Percentiles rank a stretch among this genome's conserved stretches.
Conservation (phyloP, 2,797 vertebrate genomes). For the Huso huso region DNA sequence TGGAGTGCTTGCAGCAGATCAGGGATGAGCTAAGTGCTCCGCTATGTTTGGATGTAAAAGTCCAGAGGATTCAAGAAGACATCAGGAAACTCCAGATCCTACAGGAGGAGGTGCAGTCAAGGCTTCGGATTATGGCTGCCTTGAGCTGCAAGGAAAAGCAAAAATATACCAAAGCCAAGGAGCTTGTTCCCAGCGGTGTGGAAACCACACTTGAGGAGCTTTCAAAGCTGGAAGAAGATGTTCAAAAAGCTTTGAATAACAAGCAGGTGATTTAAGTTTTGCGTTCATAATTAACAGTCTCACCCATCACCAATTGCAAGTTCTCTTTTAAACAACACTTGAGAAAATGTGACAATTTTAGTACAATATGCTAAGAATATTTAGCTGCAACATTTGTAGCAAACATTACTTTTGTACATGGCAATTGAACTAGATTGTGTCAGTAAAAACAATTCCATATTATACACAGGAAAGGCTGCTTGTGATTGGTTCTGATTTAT, state of each 20-base stretch:
- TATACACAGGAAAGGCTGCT: too few species aligned
- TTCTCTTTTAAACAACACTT: too few species aligned
- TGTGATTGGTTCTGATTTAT: too few species aligned
- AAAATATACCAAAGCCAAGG: conserved; percentile 76
- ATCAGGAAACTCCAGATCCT: conserved; percentile 91
- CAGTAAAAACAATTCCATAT: too few species aligned
- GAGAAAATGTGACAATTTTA: too few species aligned
- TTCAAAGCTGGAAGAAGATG: conserved; percentile 71
- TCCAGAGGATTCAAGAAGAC: conserved; percentile 89
- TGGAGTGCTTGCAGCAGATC: conserved; percentile 82
- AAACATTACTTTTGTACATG: too few species aligned
- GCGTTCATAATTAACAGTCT: not conserved
- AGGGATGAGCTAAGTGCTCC: conserved; percentile 70
- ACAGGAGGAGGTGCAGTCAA: conserved; percentile 91
- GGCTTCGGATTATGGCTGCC: conserved; percentile 84
- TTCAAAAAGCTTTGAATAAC: conserved; percentile 70
- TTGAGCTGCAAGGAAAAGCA: conserved; percentile 84
- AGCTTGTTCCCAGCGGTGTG: conserved; percentile 76
- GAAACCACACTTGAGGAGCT: conserved; percentile 77
- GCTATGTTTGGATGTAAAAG: conserved; percentile 69
- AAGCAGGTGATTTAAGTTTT: conserved; percentile 60
- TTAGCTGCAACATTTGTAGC: too few species aligned
- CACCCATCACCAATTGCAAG: too few species aligned
- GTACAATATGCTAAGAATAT: too few species aligned
- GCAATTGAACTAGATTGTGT: too few species aligned